Evolutionary conservation across 2,797 vertebrate genomes (phyloP).

Genomic region (Acrossocheilus wenchowensis): DNA sequence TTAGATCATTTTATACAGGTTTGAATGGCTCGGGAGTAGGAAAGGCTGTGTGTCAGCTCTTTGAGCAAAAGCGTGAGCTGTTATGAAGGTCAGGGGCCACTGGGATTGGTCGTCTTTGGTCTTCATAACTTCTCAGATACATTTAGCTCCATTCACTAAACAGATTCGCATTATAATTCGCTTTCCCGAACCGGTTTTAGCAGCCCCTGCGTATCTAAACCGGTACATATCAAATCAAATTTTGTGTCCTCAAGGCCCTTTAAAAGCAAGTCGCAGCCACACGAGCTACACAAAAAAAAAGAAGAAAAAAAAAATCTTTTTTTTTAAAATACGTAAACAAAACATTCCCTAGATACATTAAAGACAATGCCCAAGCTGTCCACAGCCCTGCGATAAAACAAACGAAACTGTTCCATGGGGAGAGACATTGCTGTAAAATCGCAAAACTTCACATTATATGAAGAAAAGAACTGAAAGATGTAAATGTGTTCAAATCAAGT

Average conservation of each 20-base stretch:
- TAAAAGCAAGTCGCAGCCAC: conserved; percentile 28
- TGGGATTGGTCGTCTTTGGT: conserved; percentile 32
- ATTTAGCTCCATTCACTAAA: conserved; percentile 17
- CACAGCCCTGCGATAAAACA: conserved; percentile 34
- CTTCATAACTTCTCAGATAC: conserved; percentile 17
- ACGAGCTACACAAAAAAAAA: neutral
- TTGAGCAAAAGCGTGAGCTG: neutral
- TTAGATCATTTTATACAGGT: neutral
- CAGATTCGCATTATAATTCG: conserved; percentile 7
- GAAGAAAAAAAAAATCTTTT: neutral
- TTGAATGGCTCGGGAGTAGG: neutral
- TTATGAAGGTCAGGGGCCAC: conserved; percentile 12
- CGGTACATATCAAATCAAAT: conserved; percentile 28
- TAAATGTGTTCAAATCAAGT: conserved; percentile 77
- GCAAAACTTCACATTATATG: conserved; percentile 77
- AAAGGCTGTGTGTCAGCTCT: conserved; percentile 52
- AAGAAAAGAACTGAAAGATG: conserved; percentile 76
- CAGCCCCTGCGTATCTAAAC: conserved; percentile 12
- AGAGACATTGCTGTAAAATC: conserved; percentile 78
- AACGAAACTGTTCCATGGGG: conserved; percentile 68
- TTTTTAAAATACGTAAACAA: neutral
- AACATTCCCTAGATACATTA: conserved; percentile 20
- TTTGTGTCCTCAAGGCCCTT: conserved; percentile 21
- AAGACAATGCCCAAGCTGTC: conserved; percentile 43
- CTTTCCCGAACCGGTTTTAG: conserved; percentile 1